Conservation (phyloP, 2,888 invertebrate species). For the Epirrhoe alternata region DNA sequence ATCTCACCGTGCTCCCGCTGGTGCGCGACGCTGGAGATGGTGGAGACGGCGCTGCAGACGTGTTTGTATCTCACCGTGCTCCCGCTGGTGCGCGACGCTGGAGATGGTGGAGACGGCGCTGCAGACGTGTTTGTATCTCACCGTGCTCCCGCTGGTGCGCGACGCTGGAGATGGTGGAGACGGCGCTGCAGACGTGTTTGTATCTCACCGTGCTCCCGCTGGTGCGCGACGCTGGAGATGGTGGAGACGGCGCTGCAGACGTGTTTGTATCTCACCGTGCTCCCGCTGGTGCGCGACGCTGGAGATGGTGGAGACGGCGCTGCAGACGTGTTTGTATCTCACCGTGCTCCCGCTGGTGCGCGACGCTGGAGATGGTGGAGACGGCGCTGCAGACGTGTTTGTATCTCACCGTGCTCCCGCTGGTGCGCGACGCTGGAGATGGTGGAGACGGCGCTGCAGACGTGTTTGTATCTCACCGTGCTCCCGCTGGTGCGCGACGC, state of each 20-base stretch:
- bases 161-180: slow-evolving; percentile 97
- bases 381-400: slow-evolving; percentile 98
- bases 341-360: no score
- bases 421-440: slow-evolving; percentile 96
- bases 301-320: slow-evolving; percentile 97
- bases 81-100: slow-evolving; percentile 95
- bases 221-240: slow-evolving; percentile 96
- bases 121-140: no score
- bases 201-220: no score
- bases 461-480: no score
- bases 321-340: no score
- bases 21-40: slow-evolving; percentile 97
- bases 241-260: slow-evolving; percentile 98
- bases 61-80: no score
- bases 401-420: no score
- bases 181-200: slow-evolving; percentile 98
- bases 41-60: slow-evolving; percentile 97
- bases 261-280: no score
- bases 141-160: no score
- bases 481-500: slow-evolving; percentile 96
- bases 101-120: slow-evolving; percentile 98
- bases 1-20: no score
- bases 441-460: slow-evolving; percentile 97
- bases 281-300: slow-evolving; percentile 96
- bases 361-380: slow-evolving; percentile 96